phyloP scores from a whole-genome alignment of 2,797 vertebrate species.

The Enteromius treurensis region DNA sequence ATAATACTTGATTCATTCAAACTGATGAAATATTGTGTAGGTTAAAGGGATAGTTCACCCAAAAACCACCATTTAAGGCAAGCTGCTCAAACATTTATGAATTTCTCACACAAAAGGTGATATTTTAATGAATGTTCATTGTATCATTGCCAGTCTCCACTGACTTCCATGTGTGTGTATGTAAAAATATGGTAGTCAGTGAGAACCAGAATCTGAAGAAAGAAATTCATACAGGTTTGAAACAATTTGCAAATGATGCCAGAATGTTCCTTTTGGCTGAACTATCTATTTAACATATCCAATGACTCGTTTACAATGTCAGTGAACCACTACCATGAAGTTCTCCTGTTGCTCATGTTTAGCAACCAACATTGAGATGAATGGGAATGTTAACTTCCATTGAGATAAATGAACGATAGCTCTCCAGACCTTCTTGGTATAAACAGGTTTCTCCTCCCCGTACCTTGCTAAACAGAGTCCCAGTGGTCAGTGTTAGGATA shows the following conservation, averaged over 20 bases:
- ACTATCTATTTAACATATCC: not conserved
- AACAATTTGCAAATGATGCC: not conserved
- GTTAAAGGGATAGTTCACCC: too few relatives aligned
- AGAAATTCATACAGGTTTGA: not conserved
- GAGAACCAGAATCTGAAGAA: not conserved
- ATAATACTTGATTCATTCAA: too few relatives aligned
- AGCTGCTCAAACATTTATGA: not conserved
- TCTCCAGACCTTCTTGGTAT: not conserved
- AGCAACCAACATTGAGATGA: not conserved
- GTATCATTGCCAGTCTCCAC: not conserved
- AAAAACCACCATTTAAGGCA: not conserved
- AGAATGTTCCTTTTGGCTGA: not conserved
- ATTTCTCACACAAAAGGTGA: not conserved
- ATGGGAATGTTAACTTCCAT: not conserved
- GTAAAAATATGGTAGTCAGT: not conserved
- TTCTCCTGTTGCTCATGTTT: not conserved
- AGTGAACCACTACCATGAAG: not conserved
- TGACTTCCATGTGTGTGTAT: not conserved
- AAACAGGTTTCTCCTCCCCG: not conserved
- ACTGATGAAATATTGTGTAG: too few relatives aligned
- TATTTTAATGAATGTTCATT: not conserved
- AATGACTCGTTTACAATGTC: not conserved
- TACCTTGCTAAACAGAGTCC: constrained; percentile 49
- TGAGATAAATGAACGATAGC: not conserved
- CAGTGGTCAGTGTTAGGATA: constrained; percentile 54